Conservation (phyloP, 1,140 invertebrate species). For the Mesaphorura yosii region DNA sequence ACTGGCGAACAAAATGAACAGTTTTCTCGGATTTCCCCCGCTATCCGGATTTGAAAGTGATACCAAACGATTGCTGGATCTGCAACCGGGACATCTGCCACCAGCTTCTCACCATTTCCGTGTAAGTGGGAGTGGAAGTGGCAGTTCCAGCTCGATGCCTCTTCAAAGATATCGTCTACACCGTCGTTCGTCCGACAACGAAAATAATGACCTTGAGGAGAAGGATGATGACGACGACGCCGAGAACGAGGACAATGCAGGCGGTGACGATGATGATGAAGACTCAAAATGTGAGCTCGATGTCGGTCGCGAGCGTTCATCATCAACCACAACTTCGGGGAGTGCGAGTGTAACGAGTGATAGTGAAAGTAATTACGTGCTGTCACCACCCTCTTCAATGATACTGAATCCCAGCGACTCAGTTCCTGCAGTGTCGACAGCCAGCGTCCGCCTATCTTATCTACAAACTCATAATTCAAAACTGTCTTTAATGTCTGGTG, state of each 20-base stretch:
- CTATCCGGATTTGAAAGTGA: too few relatives aligned
- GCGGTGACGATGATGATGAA: conserved; percentile 19
- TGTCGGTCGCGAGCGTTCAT: conserved; percentile 24
- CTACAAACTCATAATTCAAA: too few relatives aligned
- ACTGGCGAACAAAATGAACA: too few relatives aligned
- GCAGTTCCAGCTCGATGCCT: not conserved
- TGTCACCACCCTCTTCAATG: not conserved
- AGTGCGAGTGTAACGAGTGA: too few relatives aligned
- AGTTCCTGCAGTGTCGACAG: not conserved
- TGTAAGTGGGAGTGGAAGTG: conserved; percentile 4
- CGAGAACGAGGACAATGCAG: too few relatives aligned
- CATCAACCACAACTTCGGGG: conserved; percentile 16
- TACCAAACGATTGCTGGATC: too few relatives aligned
- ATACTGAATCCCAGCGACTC: not conserved
- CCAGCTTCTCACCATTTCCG: not conserved
- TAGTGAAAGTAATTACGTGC: conserved; percentile 23
- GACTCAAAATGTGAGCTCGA: conserved; percentile 30
- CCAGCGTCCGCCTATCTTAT: conserved; percentile 1
- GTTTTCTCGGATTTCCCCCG: too few relatives aligned
- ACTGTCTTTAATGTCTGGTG: not conserved
- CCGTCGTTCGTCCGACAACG: not conserved
- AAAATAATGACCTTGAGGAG: conserved; percentile 3
- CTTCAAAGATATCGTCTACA: not conserved
- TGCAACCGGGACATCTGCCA: not conserved
- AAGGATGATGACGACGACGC: conserved; percentile 1